Percentiles rank a stretch among this genome's conserved stretches.
Evolutionary conservation across 2,888 invertebrate genomes (phyloP).

Genomic region (Axea sp.): DNA sequence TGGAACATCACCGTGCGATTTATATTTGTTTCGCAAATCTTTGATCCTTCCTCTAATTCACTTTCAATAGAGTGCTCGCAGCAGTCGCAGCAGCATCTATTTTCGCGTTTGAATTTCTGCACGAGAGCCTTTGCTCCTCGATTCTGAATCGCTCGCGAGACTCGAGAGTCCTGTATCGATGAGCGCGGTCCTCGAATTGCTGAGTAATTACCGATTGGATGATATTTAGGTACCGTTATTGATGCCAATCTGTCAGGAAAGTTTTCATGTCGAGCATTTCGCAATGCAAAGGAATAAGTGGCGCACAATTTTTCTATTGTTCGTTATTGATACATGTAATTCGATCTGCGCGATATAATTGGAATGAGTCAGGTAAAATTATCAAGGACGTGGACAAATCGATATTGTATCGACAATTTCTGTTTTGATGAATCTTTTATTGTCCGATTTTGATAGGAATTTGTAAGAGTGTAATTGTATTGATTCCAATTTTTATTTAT

Average conservation of each 20-base stretch:
- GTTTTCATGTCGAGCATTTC: constrained; percentile 14
- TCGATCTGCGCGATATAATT: constrained; percentile 17
- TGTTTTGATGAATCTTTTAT: constrained; percentile 17
- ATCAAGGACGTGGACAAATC: constrained; percentile 23
- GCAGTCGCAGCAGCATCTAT: too few species aligned
- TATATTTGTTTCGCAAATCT: constrained; percentile 20
- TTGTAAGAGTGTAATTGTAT: too few species aligned
- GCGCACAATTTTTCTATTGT: constrained; percentile 17
- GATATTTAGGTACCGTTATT: constrained; percentile 56
- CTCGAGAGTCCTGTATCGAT: constrained; percentile 27
- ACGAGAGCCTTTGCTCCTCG: constrained; percentile 6
- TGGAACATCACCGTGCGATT: constrained; percentile 13
- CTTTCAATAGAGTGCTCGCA: too few species aligned
- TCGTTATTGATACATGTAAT: constrained; percentile 25
- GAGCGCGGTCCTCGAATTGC: constrained; percentile 44
- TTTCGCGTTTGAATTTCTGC: constrained; percentile 42
- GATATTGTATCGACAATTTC: constrained; percentile 10
- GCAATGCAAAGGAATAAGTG: background rate
- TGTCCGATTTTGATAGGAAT: background rate
- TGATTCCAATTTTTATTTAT: too few species aligned
- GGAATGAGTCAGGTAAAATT: constrained; percentile 14
- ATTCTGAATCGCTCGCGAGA: constrained; percentile 23
- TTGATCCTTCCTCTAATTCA: too few species aligned
- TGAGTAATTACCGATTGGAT: constrained; percentile 54
- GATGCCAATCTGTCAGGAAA: constrained; percentile 42